Conservation (phyloP, 2,888 invertebrate species). For the Nemotelus pantherinus region DNA sequence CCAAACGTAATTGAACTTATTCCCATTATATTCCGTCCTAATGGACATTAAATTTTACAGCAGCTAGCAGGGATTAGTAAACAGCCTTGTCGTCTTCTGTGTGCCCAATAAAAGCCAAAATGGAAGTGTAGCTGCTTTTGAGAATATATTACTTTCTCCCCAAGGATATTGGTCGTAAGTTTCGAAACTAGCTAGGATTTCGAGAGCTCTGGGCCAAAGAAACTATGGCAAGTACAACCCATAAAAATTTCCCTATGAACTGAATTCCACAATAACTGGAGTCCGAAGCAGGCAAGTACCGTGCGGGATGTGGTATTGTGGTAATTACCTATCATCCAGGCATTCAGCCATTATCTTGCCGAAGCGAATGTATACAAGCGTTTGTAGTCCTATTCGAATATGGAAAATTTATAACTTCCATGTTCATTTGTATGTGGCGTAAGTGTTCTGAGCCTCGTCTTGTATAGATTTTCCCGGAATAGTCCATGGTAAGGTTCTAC, state of each 20-base stretch:
- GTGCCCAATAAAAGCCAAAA: neutral
- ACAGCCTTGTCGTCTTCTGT: neutral
- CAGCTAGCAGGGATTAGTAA: conserved; percentile 23
- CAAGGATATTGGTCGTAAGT: neutral
- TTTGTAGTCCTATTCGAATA: neutral
- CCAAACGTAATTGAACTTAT: neutral
- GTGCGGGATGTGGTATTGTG: neutral
- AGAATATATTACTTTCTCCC: neutral
- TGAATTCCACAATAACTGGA: neutral
- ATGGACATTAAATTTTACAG: conserved; percentile 22
- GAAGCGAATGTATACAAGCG: neutral
- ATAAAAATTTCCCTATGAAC: neutral
- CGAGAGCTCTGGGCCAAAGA: neutral
- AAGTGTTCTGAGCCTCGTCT: neutral
- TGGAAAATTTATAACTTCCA: neutral
- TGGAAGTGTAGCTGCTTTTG: neutral
- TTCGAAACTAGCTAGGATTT: no score
- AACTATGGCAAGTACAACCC: neutral
- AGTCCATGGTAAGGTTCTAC: neutral
- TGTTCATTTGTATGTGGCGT: no score
- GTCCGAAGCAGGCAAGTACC: neutral
- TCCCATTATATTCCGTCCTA: conserved; percentile 22
- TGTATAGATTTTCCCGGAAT: neutral
- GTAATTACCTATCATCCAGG: conserved; percentile 5
- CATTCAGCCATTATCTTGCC: neutral